Evolutionary conservation across 2,888 invertebrate species (phyloP).

Genomic region (Parelbella ahira): DNA sequence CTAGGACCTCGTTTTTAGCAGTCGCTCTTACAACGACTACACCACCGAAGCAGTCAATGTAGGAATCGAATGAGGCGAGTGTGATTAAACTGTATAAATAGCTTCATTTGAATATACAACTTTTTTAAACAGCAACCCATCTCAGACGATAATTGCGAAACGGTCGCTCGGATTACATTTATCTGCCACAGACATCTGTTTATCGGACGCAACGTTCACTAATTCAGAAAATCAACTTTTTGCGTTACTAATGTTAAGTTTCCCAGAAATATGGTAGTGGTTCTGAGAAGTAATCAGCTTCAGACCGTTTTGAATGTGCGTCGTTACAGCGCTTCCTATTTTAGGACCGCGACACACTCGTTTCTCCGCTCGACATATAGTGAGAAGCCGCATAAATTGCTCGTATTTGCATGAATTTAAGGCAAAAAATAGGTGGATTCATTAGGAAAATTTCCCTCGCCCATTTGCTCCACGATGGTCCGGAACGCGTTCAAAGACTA

Average conservation of each 20-base stretch:
- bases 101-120: constrained; percentile 3
- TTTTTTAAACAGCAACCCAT: constrained; percentile 10
- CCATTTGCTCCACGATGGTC: constrained; percentile 60
- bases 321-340: constrained; percentile 32
- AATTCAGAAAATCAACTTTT: constrained; percentile 21
- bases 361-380: constrained; percentile 29
- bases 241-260: constrained; percentile 9
- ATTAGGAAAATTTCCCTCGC: constrained; percentile 56
- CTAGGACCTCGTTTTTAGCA: no score
- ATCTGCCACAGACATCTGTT: constrained; percentile 15
- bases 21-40: no score
- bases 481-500: constrained; percentile 46
- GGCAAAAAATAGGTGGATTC: constrained; percentile 53
- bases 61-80: no score
- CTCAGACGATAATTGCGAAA: constrained; percentile 11
- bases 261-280: constrained; percentile 29
- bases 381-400: constrained; percentile 45
- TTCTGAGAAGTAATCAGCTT: constrained; percentile 33
- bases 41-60: no score
- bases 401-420: constrained; percentile 53
- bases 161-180: neutral
- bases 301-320: constrained; percentile 27
- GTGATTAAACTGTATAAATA: no score
- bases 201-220: constrained; percentile 16
- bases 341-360: constrained; percentile 29